phyloP scores from a whole-genome alignment of 1,140 invertebrate species.

The Triops cancriformis region DNA sequence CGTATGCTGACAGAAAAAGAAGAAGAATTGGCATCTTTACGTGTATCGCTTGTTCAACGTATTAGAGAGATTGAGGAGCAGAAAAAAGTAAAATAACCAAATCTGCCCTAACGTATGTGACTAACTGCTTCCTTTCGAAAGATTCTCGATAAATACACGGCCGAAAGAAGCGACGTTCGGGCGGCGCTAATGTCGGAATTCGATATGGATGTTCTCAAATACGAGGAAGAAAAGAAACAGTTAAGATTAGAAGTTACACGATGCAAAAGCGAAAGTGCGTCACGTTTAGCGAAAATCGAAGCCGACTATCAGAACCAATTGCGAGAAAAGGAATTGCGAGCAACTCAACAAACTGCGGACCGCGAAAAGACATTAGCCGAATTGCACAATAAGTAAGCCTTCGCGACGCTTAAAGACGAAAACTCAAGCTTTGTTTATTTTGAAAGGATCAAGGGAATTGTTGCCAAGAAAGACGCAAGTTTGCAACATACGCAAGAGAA shows the following conservation, averaged over 20 bases:
- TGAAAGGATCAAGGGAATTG: conserved; percentile 61
- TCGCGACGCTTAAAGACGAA: no score
- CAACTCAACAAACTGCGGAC: conserved; percentile 12
- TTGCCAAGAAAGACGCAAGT: conserved; percentile 64
- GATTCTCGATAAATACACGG: conserved; percentile 28
- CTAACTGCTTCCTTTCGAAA: not conserved
- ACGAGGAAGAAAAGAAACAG: conserved; percentile 32
- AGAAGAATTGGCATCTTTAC: conserved; percentile 21
- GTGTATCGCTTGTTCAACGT: conserved; percentile 22
- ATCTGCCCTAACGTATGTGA: not conserved
- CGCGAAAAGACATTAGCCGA: conserved; percentile 30
- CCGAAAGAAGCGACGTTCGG: conserved; percentile 33
- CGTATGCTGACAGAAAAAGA: conserved; percentile 19
- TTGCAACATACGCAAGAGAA: conserved; percentile 59
- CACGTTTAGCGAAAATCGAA: conserved; percentile 22
- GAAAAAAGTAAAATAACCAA: not conserved
- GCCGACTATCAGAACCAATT: conserved; percentile 31
- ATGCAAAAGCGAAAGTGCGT: not conserved
- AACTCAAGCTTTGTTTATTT: conserved; percentile 14
- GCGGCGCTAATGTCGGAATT: conserved; percentile 34
- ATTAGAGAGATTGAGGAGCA: conserved; percentile 22
- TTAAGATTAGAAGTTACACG: conserved; percentile 30
- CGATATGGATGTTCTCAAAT: conserved; percentile 28
- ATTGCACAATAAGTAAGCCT: conserved; percentile 20
- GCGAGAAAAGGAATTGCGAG: conserved; percentile 31